These are phyloP conservation scores for Drymonia ruficornis DNA, from an alignment of 2,888 invertebrate species.

Conservation along the genomic window DNA sequence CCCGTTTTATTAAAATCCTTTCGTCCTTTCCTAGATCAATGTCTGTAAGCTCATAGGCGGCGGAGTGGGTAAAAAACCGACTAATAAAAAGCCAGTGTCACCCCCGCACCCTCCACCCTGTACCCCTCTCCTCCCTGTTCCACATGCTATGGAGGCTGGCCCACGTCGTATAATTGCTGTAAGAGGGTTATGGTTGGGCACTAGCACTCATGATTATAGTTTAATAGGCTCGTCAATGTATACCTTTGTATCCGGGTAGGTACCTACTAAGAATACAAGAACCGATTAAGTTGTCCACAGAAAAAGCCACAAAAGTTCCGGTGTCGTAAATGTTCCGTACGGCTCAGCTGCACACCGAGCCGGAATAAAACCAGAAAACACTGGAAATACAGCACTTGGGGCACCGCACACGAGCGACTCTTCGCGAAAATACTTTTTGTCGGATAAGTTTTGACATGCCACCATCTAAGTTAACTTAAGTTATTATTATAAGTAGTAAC, in stretches of 20 bases:
- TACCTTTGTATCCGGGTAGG: too few relatives aligned
- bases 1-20: not conserved
- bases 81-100: conserved; percentile 13
- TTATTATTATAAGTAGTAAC: too few relatives aligned
- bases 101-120: not conserved
- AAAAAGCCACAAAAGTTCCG: not conserved
- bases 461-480: too few relatives aligned
- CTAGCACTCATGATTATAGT: too few relatives aligned
- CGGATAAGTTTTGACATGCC: too few relatives aligned
- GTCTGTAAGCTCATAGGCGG: conserved; percentile 12
- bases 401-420: not conserved
- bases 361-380: not conserved
- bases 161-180: too few relatives aligned
- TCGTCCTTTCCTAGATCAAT: conserved; percentile 2
- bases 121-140: not conserved
- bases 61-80: conserved; percentile 13
- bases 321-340: not conserved
- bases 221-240: too few relatives aligned
- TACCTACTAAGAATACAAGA: not conserved
- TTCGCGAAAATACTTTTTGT: not conserved
- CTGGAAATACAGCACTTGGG: not conserved
- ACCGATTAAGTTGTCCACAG: not conserved
- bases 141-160: too few relatives aligned
- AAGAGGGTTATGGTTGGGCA: too few relatives aligned
- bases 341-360: not conserved